phyloP scores from a whole-genome alignment of 2,888 invertebrate genomes.

The Lathronympha strigana region DNA sequence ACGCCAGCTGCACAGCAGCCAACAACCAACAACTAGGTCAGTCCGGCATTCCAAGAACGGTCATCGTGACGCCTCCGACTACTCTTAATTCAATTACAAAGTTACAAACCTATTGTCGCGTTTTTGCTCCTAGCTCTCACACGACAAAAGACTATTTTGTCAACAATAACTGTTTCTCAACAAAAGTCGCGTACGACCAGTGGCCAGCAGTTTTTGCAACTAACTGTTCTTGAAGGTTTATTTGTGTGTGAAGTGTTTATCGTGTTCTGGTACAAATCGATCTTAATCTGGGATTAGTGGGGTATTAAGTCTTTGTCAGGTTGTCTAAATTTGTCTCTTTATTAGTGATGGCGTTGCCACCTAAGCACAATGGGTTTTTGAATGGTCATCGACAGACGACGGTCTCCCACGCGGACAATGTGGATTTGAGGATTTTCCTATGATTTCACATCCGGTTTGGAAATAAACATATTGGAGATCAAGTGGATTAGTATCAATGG shows the following conservation, averaged over 20 bases:
- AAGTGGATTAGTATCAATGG: neutral
- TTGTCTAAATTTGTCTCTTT: conserved; percentile 58
- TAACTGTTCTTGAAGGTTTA: conserved; percentile 66
- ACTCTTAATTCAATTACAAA: conserved; percentile 77
- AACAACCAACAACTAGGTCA: conserved; percentile 1
- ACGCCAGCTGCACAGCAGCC: conserved; percentile 24
- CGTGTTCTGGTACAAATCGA: conserved; percentile 67
- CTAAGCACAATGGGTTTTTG: conserved; percentile 63
- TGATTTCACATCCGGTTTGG: conserved; percentile 57
- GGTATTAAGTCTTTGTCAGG: conserved; percentile 69
- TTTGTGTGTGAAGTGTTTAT: conserved; percentile 77
- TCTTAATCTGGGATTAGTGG: conserved; percentile 78
- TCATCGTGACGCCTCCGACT: conserved; percentile 53
- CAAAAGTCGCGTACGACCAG: conserved; percentile 54
- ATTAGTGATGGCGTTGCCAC: conserved; percentile 65
- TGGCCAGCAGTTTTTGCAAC: conserved; percentile 58
- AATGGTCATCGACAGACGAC: conserved; percentile 52
- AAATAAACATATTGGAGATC: neutral
- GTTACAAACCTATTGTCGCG: conserved; percentile 69
- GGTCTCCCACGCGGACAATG: conserved; percentile 68
- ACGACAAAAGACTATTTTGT: conserved; percentile 77
- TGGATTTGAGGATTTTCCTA: conserved; percentile 54
- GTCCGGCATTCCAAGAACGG: conserved; percentile 53
- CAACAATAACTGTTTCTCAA: conserved; percentile 79
- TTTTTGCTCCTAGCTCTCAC: conserved; percentile 69